Conservation (phyloP, 2,888 invertebrate genomes). For the Euphydryas editha region DNA sequence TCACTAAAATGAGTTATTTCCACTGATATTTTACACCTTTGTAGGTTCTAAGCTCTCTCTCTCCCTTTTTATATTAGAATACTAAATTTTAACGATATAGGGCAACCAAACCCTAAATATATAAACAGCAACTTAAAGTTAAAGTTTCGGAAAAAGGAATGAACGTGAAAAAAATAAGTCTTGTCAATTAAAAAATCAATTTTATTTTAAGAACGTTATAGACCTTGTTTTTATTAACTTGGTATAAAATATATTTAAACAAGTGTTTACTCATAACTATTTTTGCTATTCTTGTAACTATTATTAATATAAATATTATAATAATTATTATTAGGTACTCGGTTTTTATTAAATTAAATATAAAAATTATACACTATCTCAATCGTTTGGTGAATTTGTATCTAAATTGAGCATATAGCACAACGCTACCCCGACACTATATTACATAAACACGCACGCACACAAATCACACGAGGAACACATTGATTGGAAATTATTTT, state of each 20-base stretch:
- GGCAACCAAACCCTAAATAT: background rate
- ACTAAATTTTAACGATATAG: no score
- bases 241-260: conserved; percentile 64
- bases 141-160: background rate
- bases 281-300: conserved; percentile 72
- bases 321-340: conserved; percentile 83
- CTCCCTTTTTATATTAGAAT: no score
- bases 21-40: no score
- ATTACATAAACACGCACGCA: conserved; percentile 63
- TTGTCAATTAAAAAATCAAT: conserved; percentile 55
- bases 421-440: conserved; percentile 80
- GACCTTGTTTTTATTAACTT: conserved; percentile 54
- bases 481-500: conserved; percentile 80
- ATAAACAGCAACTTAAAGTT: background rate
- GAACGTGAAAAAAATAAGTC: conserved; percentile 41
- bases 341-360: conserved; percentile 81
- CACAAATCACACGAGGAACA: conserved; percentile 77
- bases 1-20: no score
- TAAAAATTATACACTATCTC: conserved; percentile 81
- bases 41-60: no score
- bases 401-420: conserved; percentile 83
- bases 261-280: conserved; percentile 59
- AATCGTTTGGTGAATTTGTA: conserved; percentile 82
- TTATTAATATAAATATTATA: conserved; percentile 84
- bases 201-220: conserved; percentile 63